Percentiles rank a stretch among this genome's conserved stretches.
Evolutionary conservation across 2,113 vertebrate species (phyloP).

Genomic region (Columba livia): DNA sequence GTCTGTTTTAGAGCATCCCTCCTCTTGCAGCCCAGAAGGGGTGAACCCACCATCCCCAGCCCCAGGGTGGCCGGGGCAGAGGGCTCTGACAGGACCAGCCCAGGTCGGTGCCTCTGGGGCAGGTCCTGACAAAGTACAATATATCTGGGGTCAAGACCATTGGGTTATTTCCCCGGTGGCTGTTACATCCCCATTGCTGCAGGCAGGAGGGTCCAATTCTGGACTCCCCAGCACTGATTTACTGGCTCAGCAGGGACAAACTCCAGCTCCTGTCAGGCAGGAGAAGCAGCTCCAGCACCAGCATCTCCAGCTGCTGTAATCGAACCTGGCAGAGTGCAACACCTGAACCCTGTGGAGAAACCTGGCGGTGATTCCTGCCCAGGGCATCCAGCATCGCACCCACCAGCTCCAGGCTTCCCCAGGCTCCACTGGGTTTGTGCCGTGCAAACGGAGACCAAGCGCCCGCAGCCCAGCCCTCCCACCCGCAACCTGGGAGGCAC

Average conservation of each 20-base stretch:
- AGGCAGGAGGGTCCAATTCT: fast-evolving
- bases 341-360: neutral
- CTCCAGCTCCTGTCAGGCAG: neutral
- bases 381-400: neutral
- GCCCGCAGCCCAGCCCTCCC: neutral
- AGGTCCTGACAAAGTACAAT: fast-evolving
- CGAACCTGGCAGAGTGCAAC: fast-evolving
- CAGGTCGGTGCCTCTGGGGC: neutral
- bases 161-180: neutral
- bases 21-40: neutral
- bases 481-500: fast-evolving
- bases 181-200: fast-evolving
- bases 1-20: neutral
- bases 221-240: fast-evolving
- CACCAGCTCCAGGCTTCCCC: neutral
- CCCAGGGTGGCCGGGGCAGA: neutral
- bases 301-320: neutral
- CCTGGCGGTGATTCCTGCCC: fast-evolving
- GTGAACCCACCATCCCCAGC: neutral
- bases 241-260: neutral
- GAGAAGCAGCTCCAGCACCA: neutral
- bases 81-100: neutral
- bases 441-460: fast-evolving
- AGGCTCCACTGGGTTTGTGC: fast-evolving
- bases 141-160: neutral